Evolutionary conservation across 2,113 vertebrate genomes (phyloP).

Genomic region (Argyrosomus japonicus): DNA sequence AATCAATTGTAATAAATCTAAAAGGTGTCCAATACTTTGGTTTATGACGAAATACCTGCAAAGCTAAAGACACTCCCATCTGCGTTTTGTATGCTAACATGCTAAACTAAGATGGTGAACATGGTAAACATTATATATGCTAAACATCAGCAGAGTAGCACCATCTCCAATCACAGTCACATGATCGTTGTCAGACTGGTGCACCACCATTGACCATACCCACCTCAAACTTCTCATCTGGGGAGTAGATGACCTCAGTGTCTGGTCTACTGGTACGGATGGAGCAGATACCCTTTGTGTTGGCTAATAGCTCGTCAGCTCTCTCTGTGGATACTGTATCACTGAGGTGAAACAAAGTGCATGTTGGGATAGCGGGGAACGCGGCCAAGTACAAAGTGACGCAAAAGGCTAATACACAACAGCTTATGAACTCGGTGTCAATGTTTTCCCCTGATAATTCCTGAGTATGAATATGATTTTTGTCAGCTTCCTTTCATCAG

Average conservation of each 20-base stretch:
- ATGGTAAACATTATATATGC: no score
- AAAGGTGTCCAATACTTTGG: no score
- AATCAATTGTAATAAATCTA: no score
- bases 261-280: conserved; percentile 87
- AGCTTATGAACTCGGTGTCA: background rate
- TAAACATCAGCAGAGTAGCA: conserved; percentile 78
- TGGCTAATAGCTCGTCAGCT: conserved; percentile 86
- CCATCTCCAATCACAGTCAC: conserved; percentile 90
- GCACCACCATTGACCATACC: conserved; percentile 89
- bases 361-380: conserved; percentile 90
- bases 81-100: no score
- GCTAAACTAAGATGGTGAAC: no score
- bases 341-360: conserved; percentile 90
- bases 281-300: conserved; percentile 90
- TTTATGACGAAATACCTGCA: no score
- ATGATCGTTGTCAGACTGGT: conserved; percentile 82
- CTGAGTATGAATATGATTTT: background rate
- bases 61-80: no score
- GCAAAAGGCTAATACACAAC: background rate
- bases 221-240: conserved; percentile 88
- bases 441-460: no score
- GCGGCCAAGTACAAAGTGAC: conserved; percentile 83
- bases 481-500: background rate
- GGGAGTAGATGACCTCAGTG: conserved; percentile 83
- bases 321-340: conserved; percentile 87